Base-by-base conservation (phyloP, 1,140 invertebrate species). In the Drosophila ohnishii region DNA sequence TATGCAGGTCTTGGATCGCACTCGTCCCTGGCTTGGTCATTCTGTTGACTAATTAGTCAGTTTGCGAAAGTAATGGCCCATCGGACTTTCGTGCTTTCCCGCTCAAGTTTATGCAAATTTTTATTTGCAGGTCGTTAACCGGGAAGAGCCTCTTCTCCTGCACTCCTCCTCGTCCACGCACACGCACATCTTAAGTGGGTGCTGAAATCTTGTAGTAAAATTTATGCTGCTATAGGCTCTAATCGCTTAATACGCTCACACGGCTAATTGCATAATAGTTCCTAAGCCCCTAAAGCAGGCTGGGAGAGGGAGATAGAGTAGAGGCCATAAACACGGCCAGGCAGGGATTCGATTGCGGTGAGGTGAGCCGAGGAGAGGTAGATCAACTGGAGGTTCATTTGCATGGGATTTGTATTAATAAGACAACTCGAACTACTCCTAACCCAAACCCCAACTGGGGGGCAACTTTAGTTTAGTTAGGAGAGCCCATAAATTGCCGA, bases 71-170 rank as follows among this genome's bases (percentile, higher is more conserved):
- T 88, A 87, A 83, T 87, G 67, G 75, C 37, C 59, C 56, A 67
- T 25, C 45, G 48, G 50, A 48, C 57, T 67, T 64, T 73, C 56
- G 69, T 81, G 72, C 47, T 51, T 56, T 40, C 45, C 60, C 82
- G 66, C 71, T 80, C 64, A 32, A 60, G 86, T 67, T 82, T 88
- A 84, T 88, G 84, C 70, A 76, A 86, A 86, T 86, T 86, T 86
- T 79, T 76, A 80, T 86, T 83, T 83, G 69, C 79, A 83, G 83
- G 83, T 86, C 83, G 80, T 86, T 86, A 86, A 86, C 83, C 83
- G 83, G 47, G 42, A 53, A 40, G 37, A 50, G 37, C 44, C 22
- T 45, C 44, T 11, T 5, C 42, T 14, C 42, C 42, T 13, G 22
- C 22, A 30, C 32, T 25, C 39, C 42, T 28, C 35, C 11, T n/a